Base-by-base conservation (phyloP, 2,888 invertebrate genomes). In the Schizotus pectinicornis region DNA sequence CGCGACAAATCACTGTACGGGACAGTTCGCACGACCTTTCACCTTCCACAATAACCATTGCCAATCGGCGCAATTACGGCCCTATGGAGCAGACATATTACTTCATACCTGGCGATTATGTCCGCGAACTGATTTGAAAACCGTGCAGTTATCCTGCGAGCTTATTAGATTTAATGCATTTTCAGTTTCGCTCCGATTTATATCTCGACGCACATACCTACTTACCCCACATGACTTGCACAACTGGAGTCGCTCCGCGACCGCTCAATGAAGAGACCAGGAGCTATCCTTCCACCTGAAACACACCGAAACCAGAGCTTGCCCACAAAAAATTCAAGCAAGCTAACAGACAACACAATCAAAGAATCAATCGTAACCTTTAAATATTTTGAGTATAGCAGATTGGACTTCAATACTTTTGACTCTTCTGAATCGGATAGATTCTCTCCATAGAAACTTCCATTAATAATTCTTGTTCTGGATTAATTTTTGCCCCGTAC, bases 11-110 rank as follows among this genome's bases (percentile, higher is more conserved):
- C 77, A 78, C 75, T 66, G 67, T 63, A 67, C 77, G 72, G 76
- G 78, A 79, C 78, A 77, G 74, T 78, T 78, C 78, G 73, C 78
- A 78, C 77, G 78, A 78, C 78, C 77, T 74, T 58, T 74, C 75
- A 78, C 77, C 75, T 66, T 63, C 65, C 68, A 74, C 76, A 77
- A 77, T 77, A 77, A 77, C 76, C 75, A 74, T 76, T 74, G 71
- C 77, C 74, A 77, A 77, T 78, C 73, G 74, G 61, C 65, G 74
- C 74, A 77, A 77, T 78, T 77, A 74, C 73, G 63, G 66, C 64
- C 65, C 65, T 55, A 63, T 67, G 67, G 67, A 67, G 58, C 62
- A 67, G 71, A 68, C 70, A 67, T 67, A 69, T 72, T 71, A 65
- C 67, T 64, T 67, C 67, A 67, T 65, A 65, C 61, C 51, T 61